Evolutionary conservation across 1,140 invertebrate species (phyloP).

Genomic region (Drosophila sturtevanti): DNA sequence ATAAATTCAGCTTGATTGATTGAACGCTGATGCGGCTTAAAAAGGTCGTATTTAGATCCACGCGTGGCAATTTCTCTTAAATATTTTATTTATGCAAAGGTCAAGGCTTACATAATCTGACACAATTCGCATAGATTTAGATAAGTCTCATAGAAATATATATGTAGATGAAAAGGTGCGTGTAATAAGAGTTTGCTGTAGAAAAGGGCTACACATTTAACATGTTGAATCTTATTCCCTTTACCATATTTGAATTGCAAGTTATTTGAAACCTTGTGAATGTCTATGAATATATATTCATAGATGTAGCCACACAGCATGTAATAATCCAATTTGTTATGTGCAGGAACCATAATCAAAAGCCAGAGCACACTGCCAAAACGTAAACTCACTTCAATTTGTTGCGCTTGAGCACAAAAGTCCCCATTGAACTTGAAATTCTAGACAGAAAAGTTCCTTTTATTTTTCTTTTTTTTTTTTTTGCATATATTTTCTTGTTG

Average conservation of each 20-base stretch:
- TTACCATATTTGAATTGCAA: background rate
- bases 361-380: slow-evolving; percentile 14
- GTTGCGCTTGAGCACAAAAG: slow-evolving; percentile 28
- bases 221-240: background rate
- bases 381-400: slow-evolving; percentile 30
- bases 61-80: background rate
- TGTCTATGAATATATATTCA: background rate
- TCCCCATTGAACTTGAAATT: slow-evolving; percentile 47
- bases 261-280: background rate
- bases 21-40: background rate
- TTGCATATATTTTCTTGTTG: slow-evolving; percentile 9
- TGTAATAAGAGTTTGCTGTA: background rate
- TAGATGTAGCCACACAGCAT: background rate
- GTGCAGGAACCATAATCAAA: slow-evolving; percentile 17
- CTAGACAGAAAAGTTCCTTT: slow-evolving; percentile 19
- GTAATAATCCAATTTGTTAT: slow-evolving; percentile 27
- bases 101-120: background rate
- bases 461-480: background rate
- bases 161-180: background rate
- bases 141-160: no score
- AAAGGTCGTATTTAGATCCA: background rate
- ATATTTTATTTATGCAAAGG: background rate
- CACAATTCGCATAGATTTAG: no score
- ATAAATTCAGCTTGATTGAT: background rate
- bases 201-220: background rate